Evolutionary conservation across 2,797 vertebrate genomes (phyloP), one percentile per base, ranked within the genome.

Genomic region (Enteromius afrohamiltoni): DNA sequence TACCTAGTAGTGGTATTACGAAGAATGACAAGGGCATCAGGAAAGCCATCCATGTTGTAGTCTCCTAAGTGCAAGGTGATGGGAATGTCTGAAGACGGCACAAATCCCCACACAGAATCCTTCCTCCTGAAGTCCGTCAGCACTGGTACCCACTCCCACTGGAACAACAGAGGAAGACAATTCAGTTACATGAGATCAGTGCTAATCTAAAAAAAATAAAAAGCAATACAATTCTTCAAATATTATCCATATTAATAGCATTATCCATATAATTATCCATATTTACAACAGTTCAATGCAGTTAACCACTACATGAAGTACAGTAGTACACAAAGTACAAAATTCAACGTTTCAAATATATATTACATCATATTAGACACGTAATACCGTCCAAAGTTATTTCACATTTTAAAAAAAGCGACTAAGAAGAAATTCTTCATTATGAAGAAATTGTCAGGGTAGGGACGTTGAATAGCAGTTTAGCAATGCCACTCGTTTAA

Each of bases 11-110:
- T 97, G 71, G 93, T 96, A 89, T 99, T 98, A 86, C 83, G 94
- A 19, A 99, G 92, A 88, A 99, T 91, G 75, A 94, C 97, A 65
- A 99, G 95, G n/a, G 97, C 98, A 71, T 99, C 98, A 16, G 98
- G 98, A 88, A 97, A 99, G 82, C 98, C 97, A n/a, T 99, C 98
- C 94, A 99, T 95, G 92, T 99, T 99, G 93, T 99, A 99, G 94
- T 99, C 98, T 82, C 98, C 98, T 17, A 97, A 91, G 90, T 97
- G 97, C 86, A 99, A 94, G 0, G 93, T 94, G 88, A 97, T 93
- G 55, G 96, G 97, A 86, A 95, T 89, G 2, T 85, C 79, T 79
- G 87, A 86, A 0, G 91, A 91, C 0, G 92, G 89, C 75, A 96
- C 93, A 86, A 99, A 98, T 73, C 96, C 95, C 97, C 97, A 99